Evolutionary conservation across 2,113 vertebrate species (phyloP).

Genomic region (Micromys minutus): DNA sequence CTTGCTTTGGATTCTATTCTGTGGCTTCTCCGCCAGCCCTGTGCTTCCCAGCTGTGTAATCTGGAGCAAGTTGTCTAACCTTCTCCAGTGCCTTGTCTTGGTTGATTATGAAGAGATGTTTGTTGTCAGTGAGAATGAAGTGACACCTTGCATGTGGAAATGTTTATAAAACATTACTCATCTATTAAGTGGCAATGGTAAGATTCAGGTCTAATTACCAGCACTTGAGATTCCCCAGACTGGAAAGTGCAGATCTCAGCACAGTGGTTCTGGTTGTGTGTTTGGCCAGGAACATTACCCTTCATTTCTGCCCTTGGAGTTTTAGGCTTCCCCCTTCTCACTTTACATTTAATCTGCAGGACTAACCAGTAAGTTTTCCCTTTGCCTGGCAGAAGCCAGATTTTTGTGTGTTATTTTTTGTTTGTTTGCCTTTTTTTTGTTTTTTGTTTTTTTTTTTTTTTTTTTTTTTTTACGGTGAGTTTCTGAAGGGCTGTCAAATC

Average conservation of each 20-base stretch:
- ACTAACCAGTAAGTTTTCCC: constrained; percentile 28
- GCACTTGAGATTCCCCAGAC: constrained; percentile 67
- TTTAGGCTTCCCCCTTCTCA: constrained; percentile 43
- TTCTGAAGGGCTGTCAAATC: constrained; percentile 30
- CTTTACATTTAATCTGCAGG: constrained; percentile 57
- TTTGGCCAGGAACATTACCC: constrained; percentile 53
- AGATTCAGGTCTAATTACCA: constrained; percentile 72
- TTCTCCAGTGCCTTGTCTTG: constrained; percentile 31
- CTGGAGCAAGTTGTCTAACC: not conserved
- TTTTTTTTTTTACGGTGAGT: constrained; percentile 52
- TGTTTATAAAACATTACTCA: constrained; percentile 77
- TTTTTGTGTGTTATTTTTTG: not conserved
- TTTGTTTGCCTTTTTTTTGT: not conserved
- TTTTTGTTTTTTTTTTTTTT: not conserved
- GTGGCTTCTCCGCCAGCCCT: constrained; percentile 14
- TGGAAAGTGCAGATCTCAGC: constrained; percentile 59
- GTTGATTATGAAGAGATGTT: constrained; percentile 58
- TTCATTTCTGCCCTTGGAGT: not conserved
- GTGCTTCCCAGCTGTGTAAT: not conserved
- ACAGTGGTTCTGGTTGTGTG: constrained; percentile 39
- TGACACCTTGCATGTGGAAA: constrained; percentile 68
- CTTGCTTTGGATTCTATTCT: not conserved
- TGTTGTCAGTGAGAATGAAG: constrained; percentile 73
- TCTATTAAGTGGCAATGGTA: constrained; percentile 70
- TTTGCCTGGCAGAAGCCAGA: constrained; percentile 22